Evolutionary conservation across 2,888 invertebrate species (phyloP), one percentile per base, ranked within the genome.

Genomic region (Agrochola lota): DNA sequence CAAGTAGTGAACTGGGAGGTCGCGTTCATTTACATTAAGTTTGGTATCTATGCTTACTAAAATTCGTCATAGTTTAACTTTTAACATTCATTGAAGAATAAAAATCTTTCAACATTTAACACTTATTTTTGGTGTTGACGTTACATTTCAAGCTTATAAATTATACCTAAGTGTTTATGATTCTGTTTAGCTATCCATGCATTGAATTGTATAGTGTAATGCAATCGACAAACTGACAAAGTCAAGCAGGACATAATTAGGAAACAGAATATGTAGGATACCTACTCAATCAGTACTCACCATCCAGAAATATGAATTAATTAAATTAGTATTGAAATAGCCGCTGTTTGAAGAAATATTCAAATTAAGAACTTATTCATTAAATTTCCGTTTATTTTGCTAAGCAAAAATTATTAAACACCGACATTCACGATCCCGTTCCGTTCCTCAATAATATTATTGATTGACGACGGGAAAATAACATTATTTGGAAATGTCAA

Each of bases 391-490:
- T 49, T n/a, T 0, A 23, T 59, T 64, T 52, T 26, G 7, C 7
- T 35, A 35, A 12, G 0, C 0, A 40, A 1, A 57, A 63, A 59
- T 0, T 17, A 12, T 9, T 20, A 26, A 52, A 52, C 15, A 17
- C 57, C 17, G 43, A 11, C 9, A 11, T 0, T 15, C 11, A 23
- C 49, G 5, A 6, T 4, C 11, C 17, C 30, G 7, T 43, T 64
- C 23, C n/a, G 1, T 62, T 35, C 35, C 71, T 57, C 59, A 30
- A 23, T 15, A 30, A 11, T 77, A 23, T 59, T 77, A 81, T 81
- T 67, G 80, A 81, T 80, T 71, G 26, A n/a, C 40, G 17, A 52
- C 77, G 71, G 71, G 71, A 35, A 57, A 82, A 77, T 77, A 82
- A 68, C 23, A 26, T n/a, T 23, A 11, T 15, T 30, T 17, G n/a